A percentile compares a stretch with the other conserved stretches of the same genome.
Evolutionary conservation across 2,888 invertebrate genomes (phyloP).

Genomic region (Apocheima hispidaria): DNA sequence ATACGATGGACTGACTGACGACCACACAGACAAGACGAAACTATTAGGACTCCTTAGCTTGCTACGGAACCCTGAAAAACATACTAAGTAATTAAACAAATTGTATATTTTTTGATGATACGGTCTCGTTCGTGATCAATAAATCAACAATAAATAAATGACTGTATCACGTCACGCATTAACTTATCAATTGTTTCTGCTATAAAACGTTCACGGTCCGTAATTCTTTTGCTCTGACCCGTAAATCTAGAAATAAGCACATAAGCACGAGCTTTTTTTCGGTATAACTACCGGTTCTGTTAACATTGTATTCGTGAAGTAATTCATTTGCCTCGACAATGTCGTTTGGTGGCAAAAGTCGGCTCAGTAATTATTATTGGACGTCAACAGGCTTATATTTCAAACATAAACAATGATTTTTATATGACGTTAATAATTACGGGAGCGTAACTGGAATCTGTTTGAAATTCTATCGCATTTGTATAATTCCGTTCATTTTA

Average conservation of each 20-base stretch:
- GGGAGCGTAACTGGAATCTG: conserved; percentile 11
- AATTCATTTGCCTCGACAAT: conserved; percentile 1
- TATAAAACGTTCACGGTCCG: conserved; percentile 36
- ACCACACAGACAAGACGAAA: no score
- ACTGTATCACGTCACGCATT: conserved; percentile 26
- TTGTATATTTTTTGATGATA: background rate
- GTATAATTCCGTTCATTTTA: background rate
- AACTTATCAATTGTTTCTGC: conserved; percentile 25
- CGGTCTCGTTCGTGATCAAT: conserved; percentile 13
- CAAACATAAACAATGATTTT: conserved; percentile 6
- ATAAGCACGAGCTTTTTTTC: conserved; percentile 30
- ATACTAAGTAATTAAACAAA: conserved; percentile 6
- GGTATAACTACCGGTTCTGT: conserved; percentile 1
- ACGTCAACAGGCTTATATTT: conserved; percentile 21
- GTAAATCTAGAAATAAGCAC: conserved; percentile 27
- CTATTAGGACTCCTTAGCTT: no score
- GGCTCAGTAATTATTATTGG: conserved; percentile 32
- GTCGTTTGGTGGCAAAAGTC: conserved; percentile 18
- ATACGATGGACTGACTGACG: no score
- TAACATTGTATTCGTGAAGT: conserved; percentile 19
- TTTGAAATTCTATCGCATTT: conserved; percentile 12
- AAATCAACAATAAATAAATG: conserved; percentile 22
- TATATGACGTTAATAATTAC: conserved; percentile 4
- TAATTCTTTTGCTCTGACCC: no score
- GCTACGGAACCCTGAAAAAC: no score